A percentile compares a stretch with the other conserved stretches of the same genome.
phyloP scores from a whole-genome alignment of 2,797 vertebrate species.

The Cygnus olor region DNA sequence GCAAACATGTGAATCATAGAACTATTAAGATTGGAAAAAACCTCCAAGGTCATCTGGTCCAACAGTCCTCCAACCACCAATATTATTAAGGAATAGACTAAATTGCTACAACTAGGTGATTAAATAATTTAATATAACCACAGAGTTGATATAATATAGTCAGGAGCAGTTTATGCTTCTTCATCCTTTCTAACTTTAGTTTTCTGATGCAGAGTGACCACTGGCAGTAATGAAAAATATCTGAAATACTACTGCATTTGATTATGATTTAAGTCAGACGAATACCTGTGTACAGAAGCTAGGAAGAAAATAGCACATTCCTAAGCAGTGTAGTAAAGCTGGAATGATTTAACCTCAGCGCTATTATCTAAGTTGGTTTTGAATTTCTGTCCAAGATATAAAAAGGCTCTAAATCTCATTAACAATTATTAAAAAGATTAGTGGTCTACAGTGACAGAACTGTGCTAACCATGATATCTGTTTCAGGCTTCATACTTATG shows the following conservation, averaged over 20 bases:
- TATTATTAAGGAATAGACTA: neutral
- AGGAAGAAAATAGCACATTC: neutral
- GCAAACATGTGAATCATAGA: neutral
- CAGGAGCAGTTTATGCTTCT: neutral
- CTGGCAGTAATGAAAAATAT: neutral
- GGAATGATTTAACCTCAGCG: neutral
- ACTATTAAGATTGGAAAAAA: no score
- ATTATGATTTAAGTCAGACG: neutral
- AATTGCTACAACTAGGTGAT: fast-evolving
- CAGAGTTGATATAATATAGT: neutral
- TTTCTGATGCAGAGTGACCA: neutral
- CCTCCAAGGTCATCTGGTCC: no score
- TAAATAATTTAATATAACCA: neutral
- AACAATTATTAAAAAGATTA: neutral
- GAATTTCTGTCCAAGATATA: neutral
- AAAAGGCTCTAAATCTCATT: neutral
- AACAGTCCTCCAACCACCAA: no score
- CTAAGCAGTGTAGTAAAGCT: neutral
- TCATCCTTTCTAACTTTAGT: neutral
- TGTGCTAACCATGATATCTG: neutral
- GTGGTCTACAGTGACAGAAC: neutral
- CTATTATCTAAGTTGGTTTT: neutral
- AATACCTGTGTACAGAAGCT: neutral
- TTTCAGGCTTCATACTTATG: neutral
- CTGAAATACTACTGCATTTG: neutral